Conservation (phyloP, 2,113 vertebrate genomes). For the Macquaria ambigua region DNA sequence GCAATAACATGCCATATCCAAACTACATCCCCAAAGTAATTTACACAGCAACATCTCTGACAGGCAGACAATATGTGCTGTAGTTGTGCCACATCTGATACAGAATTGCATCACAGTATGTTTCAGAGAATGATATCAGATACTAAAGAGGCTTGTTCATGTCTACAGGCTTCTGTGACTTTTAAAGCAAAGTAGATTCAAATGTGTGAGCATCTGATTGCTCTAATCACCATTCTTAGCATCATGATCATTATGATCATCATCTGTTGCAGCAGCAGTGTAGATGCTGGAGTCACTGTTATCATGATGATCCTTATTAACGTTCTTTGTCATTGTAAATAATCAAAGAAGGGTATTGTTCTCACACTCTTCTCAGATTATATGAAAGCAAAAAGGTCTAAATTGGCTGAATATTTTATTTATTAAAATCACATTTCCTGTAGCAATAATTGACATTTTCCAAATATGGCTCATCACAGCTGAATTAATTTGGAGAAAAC, state of each 20-base stretch:
- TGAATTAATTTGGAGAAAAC: slow-evolving; percentile 12
- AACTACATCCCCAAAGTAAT: slow-evolving; percentile 67
- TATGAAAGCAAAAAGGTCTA: not conserved
- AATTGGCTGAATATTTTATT: slow-evolving; percentile 16
- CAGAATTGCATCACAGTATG: slow-evolving; percentile 29
- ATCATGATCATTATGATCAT: slow-evolving; percentile 34
- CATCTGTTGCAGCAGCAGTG: slow-evolving; percentile 20
- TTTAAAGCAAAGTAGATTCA: slow-evolving; percentile 16
- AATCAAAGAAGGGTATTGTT: not conserved
- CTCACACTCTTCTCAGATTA: not conserved
- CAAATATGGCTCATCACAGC: slow-evolving; percentile 2
- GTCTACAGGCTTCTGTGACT: slow-evolving; percentile 24
- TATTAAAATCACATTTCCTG: not conserved
- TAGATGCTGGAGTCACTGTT: slow-evolving; percentile 8
- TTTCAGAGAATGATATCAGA: slow-evolving; percentile 13
- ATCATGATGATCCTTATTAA: slow-evolving; percentile 22
- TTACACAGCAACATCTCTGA: slow-evolving; percentile 56
- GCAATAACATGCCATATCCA: slow-evolving; percentile 66
- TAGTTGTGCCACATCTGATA: slow-evolving; percentile 49
- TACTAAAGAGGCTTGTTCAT: not conserved
- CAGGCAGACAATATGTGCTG: slow-evolving; percentile 34
- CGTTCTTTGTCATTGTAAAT: slow-evolving; percentile 5
- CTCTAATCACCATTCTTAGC: slow-evolving; percentile 26
- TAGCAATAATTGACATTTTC: not conserved
- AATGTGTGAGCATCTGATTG: slow-evolving; percentile 8